phyloP scores from a whole-genome alignment of 2,113 vertebrate genomes.

The Rhadina sibilatrix region DNA sequence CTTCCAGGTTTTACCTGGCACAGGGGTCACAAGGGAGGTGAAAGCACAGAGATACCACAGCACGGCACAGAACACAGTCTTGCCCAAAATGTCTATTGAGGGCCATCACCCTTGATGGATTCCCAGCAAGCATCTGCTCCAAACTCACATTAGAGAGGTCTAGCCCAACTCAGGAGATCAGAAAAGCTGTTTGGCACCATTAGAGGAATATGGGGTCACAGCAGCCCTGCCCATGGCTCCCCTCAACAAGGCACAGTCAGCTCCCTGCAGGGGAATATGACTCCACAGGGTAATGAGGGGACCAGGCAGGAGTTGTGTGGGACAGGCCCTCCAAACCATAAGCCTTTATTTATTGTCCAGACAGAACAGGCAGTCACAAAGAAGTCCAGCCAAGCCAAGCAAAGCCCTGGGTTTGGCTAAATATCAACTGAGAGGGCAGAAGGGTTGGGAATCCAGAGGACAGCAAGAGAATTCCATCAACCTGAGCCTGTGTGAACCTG shows the following conservation, averaged over 20 bases:
- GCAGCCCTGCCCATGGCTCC: background rate
- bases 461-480: background rate
- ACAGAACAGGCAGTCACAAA: background rate
- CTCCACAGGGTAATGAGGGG: background rate
- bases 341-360: slow-evolving; percentile 2
- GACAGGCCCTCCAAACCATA: background rate
- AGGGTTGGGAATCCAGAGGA: background rate
- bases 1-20: background rate
- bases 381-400: background rate
- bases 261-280: background rate
- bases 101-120: background rate
- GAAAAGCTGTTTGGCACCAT: background rate
- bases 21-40: background rate
- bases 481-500: background rate
- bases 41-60: background rate
- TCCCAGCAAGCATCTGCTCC: background rate
- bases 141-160: fast-evolving
- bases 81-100: background rate
- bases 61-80: background rate
- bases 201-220: fast-evolving
- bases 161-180: fast-evolving
- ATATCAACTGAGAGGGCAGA: background rate
- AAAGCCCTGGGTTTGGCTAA: background rate
- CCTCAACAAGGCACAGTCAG: background rate
- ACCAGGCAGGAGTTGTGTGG: background rate